Base-by-base conservation (phyloP, 2,113 vertebrate species). In the Bagarius yarrelli region DNA sequence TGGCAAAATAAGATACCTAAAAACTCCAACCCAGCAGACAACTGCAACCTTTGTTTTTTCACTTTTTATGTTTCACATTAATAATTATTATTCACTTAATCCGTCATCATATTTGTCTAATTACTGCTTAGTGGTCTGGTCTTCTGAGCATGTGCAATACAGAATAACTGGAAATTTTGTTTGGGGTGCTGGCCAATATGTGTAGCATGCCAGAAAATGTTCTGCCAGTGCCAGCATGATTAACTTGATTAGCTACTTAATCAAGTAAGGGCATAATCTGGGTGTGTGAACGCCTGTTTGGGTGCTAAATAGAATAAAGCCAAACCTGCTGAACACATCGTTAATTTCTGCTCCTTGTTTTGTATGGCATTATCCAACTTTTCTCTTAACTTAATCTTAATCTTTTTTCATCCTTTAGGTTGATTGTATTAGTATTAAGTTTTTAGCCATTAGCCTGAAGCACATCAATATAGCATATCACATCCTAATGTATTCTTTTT, bases 31-130 rank as follows among this genome's bases (percentile, higher is more conserved):
- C 16, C 53, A 69, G 23, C 57, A 47, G 19, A 30, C 70, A 83
- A 79, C 77, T 83, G 61, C 36, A 77, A 53, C 21, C 66, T 60
- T 75, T 79, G 60, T 80, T 79, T 75, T 56, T 32, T 60, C 53
- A 60, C 36, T 47, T 27, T 79, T 78, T 23, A 67, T 52, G 71
- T 69, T 36, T 11, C 27, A 23, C 78, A 80, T 83, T 80, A 80
- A 83, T 83, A 71, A 69, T 76, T 83, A 76, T 76, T 60, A 61
- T 80, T 70, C 71, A 83, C 53, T 80, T 79, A 83, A 83, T 80
- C 82, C 72, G 53, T 61, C 69, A 55, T 75, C 75, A 27, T 76
- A 34, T 67, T 69, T 76, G 40, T 30, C 40, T 80, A 72, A 83
- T 80, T 76, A 83, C 77, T 53, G 63, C 78, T 23, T 56, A 69